A percentile compares a stretch with the other conserved stretches of the same genome.
Conservation (phyloP, 2,888 invertebrate species). For the Onchidella celtica region DNA sequence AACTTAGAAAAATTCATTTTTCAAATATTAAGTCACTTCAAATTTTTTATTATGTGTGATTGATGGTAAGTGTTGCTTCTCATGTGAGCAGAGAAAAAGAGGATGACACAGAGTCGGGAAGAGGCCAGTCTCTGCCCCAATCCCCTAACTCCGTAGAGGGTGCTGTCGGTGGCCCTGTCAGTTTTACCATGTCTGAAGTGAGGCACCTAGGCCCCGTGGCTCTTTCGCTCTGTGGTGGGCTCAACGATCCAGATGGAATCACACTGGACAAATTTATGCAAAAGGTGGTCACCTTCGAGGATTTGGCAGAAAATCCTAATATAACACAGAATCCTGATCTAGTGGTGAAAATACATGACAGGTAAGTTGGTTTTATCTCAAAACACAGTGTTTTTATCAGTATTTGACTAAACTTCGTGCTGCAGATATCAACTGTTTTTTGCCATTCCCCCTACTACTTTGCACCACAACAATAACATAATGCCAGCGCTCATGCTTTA, state of each 20-base stretch:
- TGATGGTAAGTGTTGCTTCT: too few relatives aligned
- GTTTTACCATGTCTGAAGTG: constrained; percentile 64
- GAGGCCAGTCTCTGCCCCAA: constrained; percentile 96
- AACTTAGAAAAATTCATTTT: too few relatives aligned
- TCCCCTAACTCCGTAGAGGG: constrained; percentile 92
- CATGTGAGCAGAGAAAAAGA: constrained; percentile 82
- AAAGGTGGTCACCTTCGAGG: constrained; percentile 84
- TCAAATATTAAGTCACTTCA: too few relatives aligned
- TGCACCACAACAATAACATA: too few relatives aligned
- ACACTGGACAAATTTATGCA: constrained; percentile 85
- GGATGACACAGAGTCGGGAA: constrained; percentile 97
- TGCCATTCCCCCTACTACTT: too few relatives aligned
- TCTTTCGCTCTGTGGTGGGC: constrained; percentile 89
- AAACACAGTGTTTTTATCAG: too few relatives aligned
- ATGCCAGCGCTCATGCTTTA: too few relatives aligned
- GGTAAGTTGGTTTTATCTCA: constrained; percentile 83
- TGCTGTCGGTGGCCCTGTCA: constrained; percentile 80
- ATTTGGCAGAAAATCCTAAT: constrained; percentile 85
- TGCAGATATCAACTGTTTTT: too few relatives aligned
- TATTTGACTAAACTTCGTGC: too few relatives aligned
- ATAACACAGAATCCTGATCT: constrained; percentile 89
- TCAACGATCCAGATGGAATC: constrained; percentile 81
- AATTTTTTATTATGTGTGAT: too few relatives aligned
- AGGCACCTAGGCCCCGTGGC: constrained; percentile 83
- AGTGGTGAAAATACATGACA: constrained; percentile 90